phyloP scores from a whole-genome alignment of 2,797 vertebrate genomes.

The Hoplostethus mediterraneus region DNA sequence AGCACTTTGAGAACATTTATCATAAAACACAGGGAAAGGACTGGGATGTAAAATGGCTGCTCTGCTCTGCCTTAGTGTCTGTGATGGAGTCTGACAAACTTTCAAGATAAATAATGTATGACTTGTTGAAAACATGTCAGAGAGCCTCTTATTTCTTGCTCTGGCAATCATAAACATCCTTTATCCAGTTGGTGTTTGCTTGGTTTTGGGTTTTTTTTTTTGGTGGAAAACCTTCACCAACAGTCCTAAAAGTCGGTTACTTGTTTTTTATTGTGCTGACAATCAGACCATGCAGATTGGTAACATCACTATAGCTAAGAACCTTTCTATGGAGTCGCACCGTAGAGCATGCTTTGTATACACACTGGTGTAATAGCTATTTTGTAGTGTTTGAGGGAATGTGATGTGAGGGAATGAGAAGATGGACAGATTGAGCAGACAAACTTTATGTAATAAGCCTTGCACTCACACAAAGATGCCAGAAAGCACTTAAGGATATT shows the following conservation, averaged over 20 bases:
- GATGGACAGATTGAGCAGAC: conserved; percentile 6
- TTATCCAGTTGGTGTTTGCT: conserved; percentile 63
- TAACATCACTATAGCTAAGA: conserved; percentile 26
- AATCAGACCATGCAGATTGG: conserved; percentile 27
- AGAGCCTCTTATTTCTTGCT: conserved; percentile 74
- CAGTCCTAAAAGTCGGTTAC: neutral
- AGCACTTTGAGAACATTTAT: conserved; percentile 85
- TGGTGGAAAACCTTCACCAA: conserved; percentile 41
- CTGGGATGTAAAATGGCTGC: conserved; percentile 79
- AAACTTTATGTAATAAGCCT: conserved; percentile 1
- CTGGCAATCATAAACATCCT: conserved; percentile 70
- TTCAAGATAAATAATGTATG: conserved; percentile 75
- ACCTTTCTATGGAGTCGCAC: conserved; percentile 7
- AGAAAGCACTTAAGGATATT: neutral
- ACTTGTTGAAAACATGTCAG: conserved; percentile 1
- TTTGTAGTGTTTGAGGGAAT: neutral
- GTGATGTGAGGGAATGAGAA: neutral
- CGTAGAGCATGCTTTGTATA: neutral
- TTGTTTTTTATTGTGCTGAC: conserved; percentile 47
- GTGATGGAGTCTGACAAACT: conserved; percentile 74
- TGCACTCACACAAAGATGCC: neutral
- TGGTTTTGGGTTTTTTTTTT: conserved; percentile 35
- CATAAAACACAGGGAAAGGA: conserved; percentile 82
- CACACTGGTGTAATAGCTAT: conserved; percentile 2
- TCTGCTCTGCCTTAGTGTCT: conserved; percentile 70